A percentile compares a stretch with the other conserved stretches of the same genome.
Evolutionary conservation across 1,140 invertebrate species (phyloP).

Genomic region (Trichomalopsis sarcophagae): DNA sequence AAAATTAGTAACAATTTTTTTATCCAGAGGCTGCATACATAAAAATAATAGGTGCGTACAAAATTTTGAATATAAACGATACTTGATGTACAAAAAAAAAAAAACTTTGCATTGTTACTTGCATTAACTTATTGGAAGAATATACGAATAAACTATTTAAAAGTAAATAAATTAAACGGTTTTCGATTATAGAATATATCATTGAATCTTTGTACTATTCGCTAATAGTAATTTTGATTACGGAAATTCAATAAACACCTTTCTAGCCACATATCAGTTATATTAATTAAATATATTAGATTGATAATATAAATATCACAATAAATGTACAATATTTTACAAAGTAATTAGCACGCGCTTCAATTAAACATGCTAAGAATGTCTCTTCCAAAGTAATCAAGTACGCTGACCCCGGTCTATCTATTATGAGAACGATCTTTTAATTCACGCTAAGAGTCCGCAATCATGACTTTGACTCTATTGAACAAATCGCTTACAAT

Average conservation of each 20-base stretch:
- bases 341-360: conserved; percentile 18
- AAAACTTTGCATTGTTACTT: background rate
- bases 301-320: conserved; percentile 40
- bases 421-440: background rate
- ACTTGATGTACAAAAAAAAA: background rate
- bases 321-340: conserved; percentile 48
- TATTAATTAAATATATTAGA: conserved; percentile 20
- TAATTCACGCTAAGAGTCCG: conserved; percentile 8
- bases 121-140: background rate
- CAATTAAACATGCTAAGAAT: background rate
- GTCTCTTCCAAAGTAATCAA: conserved; percentile 42
- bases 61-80: background rate
- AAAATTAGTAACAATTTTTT: background rate
- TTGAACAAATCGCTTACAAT: conserved; percentile 5
- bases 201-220: background rate
- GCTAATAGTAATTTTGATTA: conserved; percentile 1
- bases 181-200: conserved; percentile 2
- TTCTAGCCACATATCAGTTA: background rate
- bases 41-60: too few species aligned
- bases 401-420: background rate
- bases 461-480: conserved; percentile 26
- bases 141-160: background rate
- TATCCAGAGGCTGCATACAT: background rate
- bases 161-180: conserved; percentile 16
- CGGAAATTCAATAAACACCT: background rate